phyloP scores from a whole-genome alignment of 2,888 invertebrate species.

The Tyria jacobaeae region DNA sequence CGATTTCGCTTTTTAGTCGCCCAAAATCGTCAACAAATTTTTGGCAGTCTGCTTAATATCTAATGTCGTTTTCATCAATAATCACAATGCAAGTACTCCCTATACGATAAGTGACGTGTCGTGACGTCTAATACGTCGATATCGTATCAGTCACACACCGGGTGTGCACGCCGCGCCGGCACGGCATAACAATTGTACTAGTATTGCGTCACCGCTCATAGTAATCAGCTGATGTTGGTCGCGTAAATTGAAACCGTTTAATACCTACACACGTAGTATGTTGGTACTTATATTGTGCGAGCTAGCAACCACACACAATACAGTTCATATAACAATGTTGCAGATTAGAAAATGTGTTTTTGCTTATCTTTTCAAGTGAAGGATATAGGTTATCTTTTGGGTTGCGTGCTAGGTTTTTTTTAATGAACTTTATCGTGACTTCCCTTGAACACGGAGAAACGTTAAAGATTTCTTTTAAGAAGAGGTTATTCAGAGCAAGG shows the following conservation, averaged over 20 bases:
- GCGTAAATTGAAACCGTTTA: conserved; percentile 53
- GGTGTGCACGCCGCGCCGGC: conserved; percentile 29
- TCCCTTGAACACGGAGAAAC: background rate
- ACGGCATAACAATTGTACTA: conserved; percentile 48
- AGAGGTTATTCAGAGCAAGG: too few relatives aligned
- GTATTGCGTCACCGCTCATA: conserved; percentile 51
- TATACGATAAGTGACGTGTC: conserved; percentile 16
- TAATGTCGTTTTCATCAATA: background rate
- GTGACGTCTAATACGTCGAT: conserved; percentile 34
- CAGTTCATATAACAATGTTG: conserved; percentile 39
- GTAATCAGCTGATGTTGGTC: conserved; percentile 52
- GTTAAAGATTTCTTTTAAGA: too few relatives aligned
- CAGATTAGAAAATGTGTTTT: conserved; percentile 34
- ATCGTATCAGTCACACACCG: conserved; percentile 40
- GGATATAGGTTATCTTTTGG: conserved; percentile 45
- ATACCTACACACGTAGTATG: conserved; percentile 41
- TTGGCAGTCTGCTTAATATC: background rate
- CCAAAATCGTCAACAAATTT: too few relatives aligned
- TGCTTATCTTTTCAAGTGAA: conserved; percentile 25
- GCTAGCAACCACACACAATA: conserved; percentile 23
- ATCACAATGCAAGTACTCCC: background rate
- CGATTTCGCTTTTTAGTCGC: too few relatives aligned
- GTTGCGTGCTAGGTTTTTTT: conserved; percentile 23
- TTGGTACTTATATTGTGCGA: conserved; percentile 13
- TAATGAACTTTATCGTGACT: conserved; percentile 7